Evolutionary conservation across 1,140 invertebrate genomes (phyloP).

Genomic region (Triops cancriformis): DNA sequence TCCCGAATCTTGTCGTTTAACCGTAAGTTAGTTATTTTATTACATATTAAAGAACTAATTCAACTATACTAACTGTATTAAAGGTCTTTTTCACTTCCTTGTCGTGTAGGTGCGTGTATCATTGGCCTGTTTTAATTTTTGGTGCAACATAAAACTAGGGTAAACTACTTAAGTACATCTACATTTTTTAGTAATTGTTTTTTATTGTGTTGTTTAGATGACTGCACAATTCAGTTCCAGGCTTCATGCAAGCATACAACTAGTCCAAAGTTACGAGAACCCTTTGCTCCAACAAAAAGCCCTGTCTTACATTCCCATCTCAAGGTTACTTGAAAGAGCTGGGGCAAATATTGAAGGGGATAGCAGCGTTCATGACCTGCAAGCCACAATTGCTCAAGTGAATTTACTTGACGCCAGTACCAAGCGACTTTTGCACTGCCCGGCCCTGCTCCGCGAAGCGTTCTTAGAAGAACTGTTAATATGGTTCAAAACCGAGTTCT

Average conservation of each 20-base stretch:
- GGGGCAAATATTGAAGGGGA: conserved; percentile 33
- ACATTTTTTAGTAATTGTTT: too few relatives aligned
- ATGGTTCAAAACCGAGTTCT: conserved; percentile 91
- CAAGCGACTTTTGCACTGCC: conserved; percentile 16
- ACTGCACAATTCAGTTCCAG: conserved; percentile 6
- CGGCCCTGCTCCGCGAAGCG: conserved; percentile 52
- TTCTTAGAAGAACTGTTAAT: conserved; percentile 65
- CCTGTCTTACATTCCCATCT: conserved; percentile 37
- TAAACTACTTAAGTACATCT: too few relatives aligned
- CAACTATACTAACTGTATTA: too few relatives aligned
- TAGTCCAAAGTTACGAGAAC: conserved; percentile 41
- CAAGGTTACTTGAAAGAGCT: conserved; percentile 30
- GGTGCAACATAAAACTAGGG: too few relatives aligned
- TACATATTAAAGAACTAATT: too few relatives aligned
- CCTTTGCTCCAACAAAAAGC: conserved; percentile 37
- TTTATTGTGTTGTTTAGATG: not conserved
- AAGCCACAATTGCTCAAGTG: conserved; percentile 17
- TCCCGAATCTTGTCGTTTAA: too few relatives aligned
- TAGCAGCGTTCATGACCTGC: not conserved
- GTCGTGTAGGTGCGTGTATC: too few relatives aligned
- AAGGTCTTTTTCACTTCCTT: too few relatives aligned
- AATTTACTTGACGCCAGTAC: conserved; percentile 13
- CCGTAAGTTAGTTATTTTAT: too few relatives aligned
- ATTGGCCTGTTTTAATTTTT: too few relatives aligned
- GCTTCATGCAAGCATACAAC: conserved; percentile 33